Base-by-base conservation (phyloP, 1,140 invertebrate species). In the Caenorhabditis briggsae region DNA sequence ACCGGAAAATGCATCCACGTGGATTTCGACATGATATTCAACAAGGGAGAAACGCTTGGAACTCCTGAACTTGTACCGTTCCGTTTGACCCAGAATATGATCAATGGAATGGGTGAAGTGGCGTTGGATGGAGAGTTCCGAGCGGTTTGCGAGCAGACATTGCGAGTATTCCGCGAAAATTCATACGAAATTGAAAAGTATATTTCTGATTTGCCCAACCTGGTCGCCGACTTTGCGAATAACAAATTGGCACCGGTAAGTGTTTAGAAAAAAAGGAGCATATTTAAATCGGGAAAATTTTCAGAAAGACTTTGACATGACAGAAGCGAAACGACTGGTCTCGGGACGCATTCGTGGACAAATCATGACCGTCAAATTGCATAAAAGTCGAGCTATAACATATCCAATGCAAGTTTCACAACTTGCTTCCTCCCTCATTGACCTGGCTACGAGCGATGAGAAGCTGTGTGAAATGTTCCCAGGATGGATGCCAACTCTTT, bases 11-110 rank as follows among this genome's bases (percentile, higher is more conserved):
- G 95, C 5, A 95, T 99, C 3, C 98, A 99, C 93, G 97, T 99
- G 0, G 98, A 99, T 93, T 99, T 98, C 91, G 99, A 98, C 93
- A 97, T 97, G 91, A 93, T 99, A 14, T 99, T 99, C 92, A 98
- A 99, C 93, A 95, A 95, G 93, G 95, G 94, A 88, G 90, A 90
- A 84, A 58, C 74, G 58, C 48, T 92, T 12, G 25, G 56, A 7
- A 85, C 90, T 18, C 89, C 90, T 8, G 91, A 92, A 74, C 83
- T 87, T 3, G 97, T 99, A 20, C 98, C 98, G 5, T 99, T 99
- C 93, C 94, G 97, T 2, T 94, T 99, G 58, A 99, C 98, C 0
- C 96, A 96, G 61, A 99, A 99, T 92, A 97, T 99, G 96, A 94
- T 97, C 8, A 89, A 92, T 58, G 91, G 86, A 14, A 91, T 93